Evolutionary conservation across 2,888 invertebrate genomes (phyloP), one percentile per base, ranked within the genome.

Genomic region (Polymixis flavicincta): DNA sequence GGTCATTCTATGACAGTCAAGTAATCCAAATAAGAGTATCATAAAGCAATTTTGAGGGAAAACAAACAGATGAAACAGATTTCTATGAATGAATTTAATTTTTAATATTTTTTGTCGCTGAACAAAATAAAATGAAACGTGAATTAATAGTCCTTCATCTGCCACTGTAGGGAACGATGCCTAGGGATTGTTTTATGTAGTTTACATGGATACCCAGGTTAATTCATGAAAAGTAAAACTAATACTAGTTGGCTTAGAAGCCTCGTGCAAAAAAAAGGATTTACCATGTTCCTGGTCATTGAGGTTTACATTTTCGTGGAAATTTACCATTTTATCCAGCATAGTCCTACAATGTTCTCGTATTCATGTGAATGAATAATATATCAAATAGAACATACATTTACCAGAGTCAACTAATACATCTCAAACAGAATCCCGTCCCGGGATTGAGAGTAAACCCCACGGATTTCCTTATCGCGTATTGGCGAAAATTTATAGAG

Each of bases 401-500:
- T 88, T 87, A 86, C 82, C 74, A 71, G 80, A 85, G 87, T 89
- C 86, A 82, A 82, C 78, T 88, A 89, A 89, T 89, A 86, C 87
- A 87, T 89, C 84, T 89, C 70, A 87, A 88, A 83, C 81, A 61
- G 76, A 81, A 89, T 89, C 85, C 89, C 81, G 85, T 75, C 78
- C 68, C 80, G 76, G 86, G 88, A 90, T 88, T 85, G 87, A 82
- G 88, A 84, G 88, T 87, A 91, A 93, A 87, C 89, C 90, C 84
- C 67, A 77, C 77, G 92, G 92, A 92, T 94, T 92, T 92, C 91
- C 92, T 90, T 91, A 90, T 88, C 88, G 88, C 84, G 90, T 91
- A 90, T 92, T 89, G 91, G 90, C 85, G 90, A 89, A 90, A 94
- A 94, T 95, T 94, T 94, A 94, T 95, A 94, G 94, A 94, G 92